Conservation (phyloP, 2,797 vertebrate genomes). For the Manis crassicaudata region DNA sequence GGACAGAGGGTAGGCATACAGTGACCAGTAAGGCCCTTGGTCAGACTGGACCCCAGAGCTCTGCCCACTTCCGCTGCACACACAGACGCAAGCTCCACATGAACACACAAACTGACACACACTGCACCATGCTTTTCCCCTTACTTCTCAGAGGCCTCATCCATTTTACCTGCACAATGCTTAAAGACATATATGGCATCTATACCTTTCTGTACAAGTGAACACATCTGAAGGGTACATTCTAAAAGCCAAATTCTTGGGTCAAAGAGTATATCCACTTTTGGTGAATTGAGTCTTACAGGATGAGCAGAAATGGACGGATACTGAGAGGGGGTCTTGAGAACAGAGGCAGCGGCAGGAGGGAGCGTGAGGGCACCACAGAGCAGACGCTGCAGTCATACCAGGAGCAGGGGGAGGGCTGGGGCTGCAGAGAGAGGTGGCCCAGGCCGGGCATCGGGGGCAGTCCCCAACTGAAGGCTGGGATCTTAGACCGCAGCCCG, state of each 20-base stretch:
- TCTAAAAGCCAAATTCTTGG: not conserved
- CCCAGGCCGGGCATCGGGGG: no score
- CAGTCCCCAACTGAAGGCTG: not conserved
- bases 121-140: not conserved
- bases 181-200: not conserved
- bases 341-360: not conserved
- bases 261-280: not conserved
- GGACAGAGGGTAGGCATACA: not conserved
- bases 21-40: not conserved
- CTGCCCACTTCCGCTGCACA: no score
- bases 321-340: not conserved
- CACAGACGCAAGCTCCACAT: no score
- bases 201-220: not conserved
- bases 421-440: not conserved
- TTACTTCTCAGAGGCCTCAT: not conserved
- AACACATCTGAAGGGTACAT: not conserved
- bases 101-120: no score
- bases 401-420: not conserved
- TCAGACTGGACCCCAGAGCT: not conserved
- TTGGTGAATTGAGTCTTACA: not conserved
- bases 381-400: not conserved
- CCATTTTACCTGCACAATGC: not conserved
- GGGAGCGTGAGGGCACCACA: not conserved
- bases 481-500: not conserved
- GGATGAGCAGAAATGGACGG: not conserved